Base-by-base conservation (phyloP, 2,113 vertebrate species). In the Ibidorhyncha struthersii region DNA sequence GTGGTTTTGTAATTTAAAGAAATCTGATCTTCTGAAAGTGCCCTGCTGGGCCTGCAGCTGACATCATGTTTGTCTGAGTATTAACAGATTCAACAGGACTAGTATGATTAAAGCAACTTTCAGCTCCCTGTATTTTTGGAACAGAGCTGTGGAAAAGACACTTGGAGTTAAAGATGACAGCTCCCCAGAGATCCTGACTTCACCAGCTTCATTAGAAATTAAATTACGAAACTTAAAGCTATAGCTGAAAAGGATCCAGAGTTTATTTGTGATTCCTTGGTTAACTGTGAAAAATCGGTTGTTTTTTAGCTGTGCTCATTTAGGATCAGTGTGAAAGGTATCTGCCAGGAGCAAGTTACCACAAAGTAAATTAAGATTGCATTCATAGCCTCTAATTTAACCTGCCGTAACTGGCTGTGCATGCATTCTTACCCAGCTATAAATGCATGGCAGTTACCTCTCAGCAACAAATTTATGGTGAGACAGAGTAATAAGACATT, bases 1-100 rank as follows among this genome's bases (percentile, higher is more conserved):
- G 27, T 95, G 76, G 87, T 96, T 92, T 93, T 93, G 56, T 91
- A 94, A 96, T 96, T 93, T 94, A 93, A 96, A 96, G 92, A 97
- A 96, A 96, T 77, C 74, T 76, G 91, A 96, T 96, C 96, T 94
- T 59, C 61, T 82, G 29, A 32, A 92, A 91, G 32, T 55, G 49
- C 50, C 92, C 74, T 95, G 77, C 71, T 95, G 94, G 50, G 91
- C 69, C 63, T 83, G 78, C 49, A 40, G 74, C 90, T 94, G 93
- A 92, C 76, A 92, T 95, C 79, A 78, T 81, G 40, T 94, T 93
- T 94, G 69, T 96, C 87, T 83, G 95, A 91, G 90, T 23, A 93
- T 95, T 86, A 96, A 91, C 89, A 95, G 71, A 82, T 91, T 96
- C 85, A 96, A 67, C 65, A 59, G 84, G 72, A 70, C 86, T 69